Percentiles rank a stretch among this genome's conserved stretches.
Conservation (phyloP, 2,888 invertebrate species). For the Linhomoeus sp. region DNA sequence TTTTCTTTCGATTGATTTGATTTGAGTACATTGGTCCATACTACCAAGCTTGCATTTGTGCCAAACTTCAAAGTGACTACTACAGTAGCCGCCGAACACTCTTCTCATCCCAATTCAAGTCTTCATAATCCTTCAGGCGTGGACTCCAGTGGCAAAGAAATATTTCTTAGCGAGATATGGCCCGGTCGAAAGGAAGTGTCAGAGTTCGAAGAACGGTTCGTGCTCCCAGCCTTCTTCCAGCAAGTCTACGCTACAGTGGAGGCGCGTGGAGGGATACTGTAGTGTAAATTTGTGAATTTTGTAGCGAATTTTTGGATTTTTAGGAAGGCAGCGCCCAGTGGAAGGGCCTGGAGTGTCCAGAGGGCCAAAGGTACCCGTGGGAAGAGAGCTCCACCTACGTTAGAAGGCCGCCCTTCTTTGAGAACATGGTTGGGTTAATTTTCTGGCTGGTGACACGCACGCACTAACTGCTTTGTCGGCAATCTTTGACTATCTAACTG, state of each 20-base stretch:
- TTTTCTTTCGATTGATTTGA: too few relatives aligned
- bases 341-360: constrained; percentile 58
- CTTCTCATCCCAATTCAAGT: too few relatives aligned
- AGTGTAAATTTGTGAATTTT: too few relatives aligned
- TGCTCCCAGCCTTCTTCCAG: constrained; percentile 82
- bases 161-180: constrained; percentile 87
- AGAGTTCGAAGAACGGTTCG: constrained; percentile 57
- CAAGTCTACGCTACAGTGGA: neutral
- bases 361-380: constrained; percentile 73
- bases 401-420: constrained; percentile 85
- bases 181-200: constrained; percentile 64
- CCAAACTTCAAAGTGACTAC: too few relatives aligned
- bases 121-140: constrained; percentile 38
- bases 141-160: constrained; percentile 46
- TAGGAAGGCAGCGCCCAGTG: constrained; percentile 60
- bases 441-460: too few relatives aligned
- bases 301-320: too few relatives aligned
- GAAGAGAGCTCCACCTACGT: constrained; percentile 74
- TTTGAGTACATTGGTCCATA: too few relatives aligned
- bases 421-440: constrained; percentile 54
- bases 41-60: too few relatives aligned
- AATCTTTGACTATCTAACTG: too few relatives aligned
- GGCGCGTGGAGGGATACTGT: too few relatives aligned
- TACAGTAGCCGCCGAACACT: too few relatives aligned
- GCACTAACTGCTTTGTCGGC: neutral